Evolutionary conservation across 2,888 invertebrate genomes (phyloP).

Genomic region (Chromoteleia sp.): DNA sequence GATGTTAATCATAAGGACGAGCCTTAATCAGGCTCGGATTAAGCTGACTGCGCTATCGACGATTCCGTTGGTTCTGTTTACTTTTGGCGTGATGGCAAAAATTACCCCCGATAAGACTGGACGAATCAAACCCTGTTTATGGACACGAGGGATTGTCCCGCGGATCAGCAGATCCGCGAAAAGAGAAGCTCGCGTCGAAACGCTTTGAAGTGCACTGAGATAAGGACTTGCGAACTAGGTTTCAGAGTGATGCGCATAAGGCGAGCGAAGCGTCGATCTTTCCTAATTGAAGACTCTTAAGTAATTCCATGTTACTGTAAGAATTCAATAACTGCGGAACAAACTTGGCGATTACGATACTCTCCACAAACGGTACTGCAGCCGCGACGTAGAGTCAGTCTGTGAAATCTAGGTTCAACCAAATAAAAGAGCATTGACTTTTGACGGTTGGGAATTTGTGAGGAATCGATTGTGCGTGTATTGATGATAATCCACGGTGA

Average conservation of each 20-base stretch:
- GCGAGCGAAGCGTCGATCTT: conserved; percentile 9
- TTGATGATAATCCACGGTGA: too few species aligned
- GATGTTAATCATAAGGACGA: too few species aligned
- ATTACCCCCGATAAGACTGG: too few species aligned
- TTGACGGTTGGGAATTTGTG: too few species aligned
- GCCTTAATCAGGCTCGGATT: too few species aligned
- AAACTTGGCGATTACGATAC: conserved; percentile 20
- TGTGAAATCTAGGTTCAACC: not conserved
- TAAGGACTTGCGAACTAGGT: not conserved
- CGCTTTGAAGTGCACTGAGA: not conserved
- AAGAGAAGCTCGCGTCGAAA: not conserved
- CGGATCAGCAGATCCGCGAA: too few species aligned
- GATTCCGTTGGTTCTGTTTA: too few species aligned
- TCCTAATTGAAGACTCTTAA: conserved; percentile 24
- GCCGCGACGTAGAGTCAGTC: not conserved
- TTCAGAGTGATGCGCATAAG: not conserved
- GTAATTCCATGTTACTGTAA: conserved; percentile 30
- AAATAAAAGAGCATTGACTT: conserved; percentile 3
- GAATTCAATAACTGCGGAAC: conserved; percentile 18
- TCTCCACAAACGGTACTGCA: conserved; percentile 6
- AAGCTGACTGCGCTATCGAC: too few species aligned
- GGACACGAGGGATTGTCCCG: too few species aligned
- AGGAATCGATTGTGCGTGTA: too few species aligned
- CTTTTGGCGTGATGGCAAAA: too few species aligned
- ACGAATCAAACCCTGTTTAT: too few species aligned